A percentile compares a stretch with the other conserved stretches of the same genome.
These are phyloP conservation scores for Crocallis elinguaria DNA, from an alignment of 2,888 invertebrate genomes.

Conservation along the genomic window DNA sequence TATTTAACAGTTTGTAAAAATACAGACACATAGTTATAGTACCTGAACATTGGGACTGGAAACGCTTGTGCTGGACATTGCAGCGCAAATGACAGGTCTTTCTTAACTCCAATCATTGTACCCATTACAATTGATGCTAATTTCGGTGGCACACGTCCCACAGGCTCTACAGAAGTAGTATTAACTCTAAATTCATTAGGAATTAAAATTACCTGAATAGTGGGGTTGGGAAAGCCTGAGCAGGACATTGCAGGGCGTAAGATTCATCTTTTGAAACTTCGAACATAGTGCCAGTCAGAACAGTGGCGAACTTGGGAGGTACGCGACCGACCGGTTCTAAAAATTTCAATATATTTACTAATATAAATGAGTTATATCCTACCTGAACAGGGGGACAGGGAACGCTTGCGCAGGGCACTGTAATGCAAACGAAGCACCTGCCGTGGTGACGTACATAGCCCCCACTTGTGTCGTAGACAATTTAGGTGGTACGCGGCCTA, in stretches of 20 bases:
- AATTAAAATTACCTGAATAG: constrained; percentile 77
- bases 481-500: constrained; percentile 76
- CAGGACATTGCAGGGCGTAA: constrained; percentile 86
- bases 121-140: constrained; percentile 87
- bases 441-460: constrained; percentile 85
- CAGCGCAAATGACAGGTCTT: constrained; percentile 78
- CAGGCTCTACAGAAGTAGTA: constrained; percentile 84
- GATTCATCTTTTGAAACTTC: constrained; percentile 76
- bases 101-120: constrained; percentile 83
- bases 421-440: constrained; percentile 81
- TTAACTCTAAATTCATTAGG: constrained; percentile 28
- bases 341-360: constrained; percentile 51
- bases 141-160: constrained; percentile 88
- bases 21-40: constrained; percentile 41
- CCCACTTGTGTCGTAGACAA: constrained; percentile 75
- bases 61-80: constrained; percentile 88
- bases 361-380: constrained; percentile 48
- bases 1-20: background rate
- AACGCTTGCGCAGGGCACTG: constrained; percentile 90
- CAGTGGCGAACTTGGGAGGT: constrained; percentile 85
- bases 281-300: constrained; percentile 82
- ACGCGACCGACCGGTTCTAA: constrained; percentile 72
- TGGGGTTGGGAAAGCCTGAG: constrained; percentile 87
- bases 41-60: constrained; percentile 87
- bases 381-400: constrained; percentile 81